Percentiles rank a stretch among this genome's conserved stretches.
phyloP scores from a whole-genome alignment of 2,797 vertebrate species.

The Trachops cirrhosus region DNA sequence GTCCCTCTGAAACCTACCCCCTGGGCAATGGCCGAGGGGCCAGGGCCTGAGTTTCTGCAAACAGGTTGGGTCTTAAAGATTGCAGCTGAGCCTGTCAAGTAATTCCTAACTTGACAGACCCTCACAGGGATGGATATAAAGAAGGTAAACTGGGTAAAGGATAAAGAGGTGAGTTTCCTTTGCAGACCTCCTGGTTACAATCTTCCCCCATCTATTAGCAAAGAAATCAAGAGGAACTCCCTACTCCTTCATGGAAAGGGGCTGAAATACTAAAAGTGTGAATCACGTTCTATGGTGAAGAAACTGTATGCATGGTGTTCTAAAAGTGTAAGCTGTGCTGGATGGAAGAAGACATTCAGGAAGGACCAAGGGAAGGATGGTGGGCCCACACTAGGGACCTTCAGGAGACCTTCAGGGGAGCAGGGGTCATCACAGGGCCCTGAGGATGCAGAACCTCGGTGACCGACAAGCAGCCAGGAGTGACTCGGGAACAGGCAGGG shows the following conservation, averaged over 20 bases:
- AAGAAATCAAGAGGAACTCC: not conserved
- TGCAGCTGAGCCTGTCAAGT: no score
- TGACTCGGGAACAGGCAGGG: fast-evolving
- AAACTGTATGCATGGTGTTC: not conserved
- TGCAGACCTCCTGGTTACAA: not conserved
- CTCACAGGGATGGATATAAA: not conserved
- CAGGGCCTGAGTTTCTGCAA: not conserved
- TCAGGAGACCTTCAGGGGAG: not conserved
- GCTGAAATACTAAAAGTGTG: not conserved
- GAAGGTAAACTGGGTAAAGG: not conserved
- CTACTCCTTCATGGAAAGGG: not conserved
- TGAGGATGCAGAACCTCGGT: fast-evolving
- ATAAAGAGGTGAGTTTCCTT: not conserved
- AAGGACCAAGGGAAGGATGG: fast-evolving
- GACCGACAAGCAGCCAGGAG: not conserved
- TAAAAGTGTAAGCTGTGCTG: not conserved
- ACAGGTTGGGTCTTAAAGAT: not conserved
- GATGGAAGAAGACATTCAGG: not conserved
- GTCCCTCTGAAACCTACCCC: not conserved
- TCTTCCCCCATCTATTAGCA: not conserved
- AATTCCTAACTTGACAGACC: not conserved
- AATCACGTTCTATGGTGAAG: not conserved
- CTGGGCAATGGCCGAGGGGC: not conserved
- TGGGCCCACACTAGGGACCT: fast-evolving
- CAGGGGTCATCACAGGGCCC: not conserved